phyloP scores from a whole-genome alignment of 2,113 vertebrate species.

The Macrotis lagotis region DNA sequence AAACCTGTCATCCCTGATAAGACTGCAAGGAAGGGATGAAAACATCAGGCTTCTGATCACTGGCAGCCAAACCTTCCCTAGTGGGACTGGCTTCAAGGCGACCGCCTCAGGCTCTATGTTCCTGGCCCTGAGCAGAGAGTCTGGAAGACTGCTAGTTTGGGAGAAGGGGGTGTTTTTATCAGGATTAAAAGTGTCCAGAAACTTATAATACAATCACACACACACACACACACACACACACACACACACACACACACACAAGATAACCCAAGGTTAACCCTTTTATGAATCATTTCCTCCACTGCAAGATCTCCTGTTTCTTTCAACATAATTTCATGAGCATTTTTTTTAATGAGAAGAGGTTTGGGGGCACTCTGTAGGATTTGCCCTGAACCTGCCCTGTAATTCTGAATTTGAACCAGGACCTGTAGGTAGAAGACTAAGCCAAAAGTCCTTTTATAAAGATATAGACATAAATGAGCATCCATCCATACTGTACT shows the following conservation, averaged over 20 bases:
- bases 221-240: background rate
- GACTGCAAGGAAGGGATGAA: background rate
- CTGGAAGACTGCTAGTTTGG: background rate
- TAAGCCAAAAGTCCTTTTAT: background rate
- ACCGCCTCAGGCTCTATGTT: background rate
- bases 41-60: background rate
- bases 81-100: background rate
- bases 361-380: background rate
- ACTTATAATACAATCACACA: too few species aligned
- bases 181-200: background rate
- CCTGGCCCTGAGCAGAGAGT: background rate
- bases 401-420: background rate
- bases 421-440: background rate
- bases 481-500: background rate
- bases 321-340: background rate
- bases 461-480: background rate
- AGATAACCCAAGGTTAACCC: background rate
- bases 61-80: background rate
- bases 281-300: background rate
- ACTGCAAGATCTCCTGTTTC: background rate
- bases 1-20: background rate
- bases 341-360: background rate
- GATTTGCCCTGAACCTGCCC: background rate
- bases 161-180: background rate
- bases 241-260: background rate